phyloP scores from a whole-genome alignment of 2,888 invertebrate genomes.

The Seira ritae region DNA sequence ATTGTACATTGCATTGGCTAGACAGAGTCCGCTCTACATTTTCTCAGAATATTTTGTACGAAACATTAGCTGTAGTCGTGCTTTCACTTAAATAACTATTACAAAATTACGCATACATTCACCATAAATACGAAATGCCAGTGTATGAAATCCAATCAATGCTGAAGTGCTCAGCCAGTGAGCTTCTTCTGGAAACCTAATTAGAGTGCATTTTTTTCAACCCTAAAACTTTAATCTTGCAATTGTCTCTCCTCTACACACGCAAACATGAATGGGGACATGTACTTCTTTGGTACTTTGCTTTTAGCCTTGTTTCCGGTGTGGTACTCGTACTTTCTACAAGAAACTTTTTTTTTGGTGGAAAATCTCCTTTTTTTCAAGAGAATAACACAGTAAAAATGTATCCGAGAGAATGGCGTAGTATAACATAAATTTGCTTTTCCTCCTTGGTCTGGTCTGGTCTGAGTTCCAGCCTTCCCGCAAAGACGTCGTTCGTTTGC shows the following conservation, averaged over 20 bases:
- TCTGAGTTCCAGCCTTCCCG: background rate
- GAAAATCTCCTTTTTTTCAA: background rate
- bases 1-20: too few species aligned
- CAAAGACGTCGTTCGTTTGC: conserved; percentile 3
- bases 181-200: too few species aligned
- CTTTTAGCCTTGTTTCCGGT: conserved; percentile 49
- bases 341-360: background rate
- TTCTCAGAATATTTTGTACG: too few species aligned
- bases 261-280: background rate
- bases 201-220: too few species aligned
- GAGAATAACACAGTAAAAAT: background rate
- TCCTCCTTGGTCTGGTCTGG: too few species aligned
- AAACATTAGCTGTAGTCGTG: too few species aligned
- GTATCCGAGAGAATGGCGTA: background rate
- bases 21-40: too few species aligned
- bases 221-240: background rate
- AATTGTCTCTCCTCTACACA: background rate
- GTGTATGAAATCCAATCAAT: too few species aligned
- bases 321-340: background rate
- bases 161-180: too few species aligned
- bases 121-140: too few species aligned
- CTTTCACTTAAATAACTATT: too few species aligned
- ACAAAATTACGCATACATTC: too few species aligned
- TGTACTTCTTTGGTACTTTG: conserved; percentile 42
- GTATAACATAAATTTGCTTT: background rate